These are phyloP conservation scores for Chionis minor DNA, from an alignment of 2,113 vertebrate genomes.

Conservation along the genomic window DNA sequence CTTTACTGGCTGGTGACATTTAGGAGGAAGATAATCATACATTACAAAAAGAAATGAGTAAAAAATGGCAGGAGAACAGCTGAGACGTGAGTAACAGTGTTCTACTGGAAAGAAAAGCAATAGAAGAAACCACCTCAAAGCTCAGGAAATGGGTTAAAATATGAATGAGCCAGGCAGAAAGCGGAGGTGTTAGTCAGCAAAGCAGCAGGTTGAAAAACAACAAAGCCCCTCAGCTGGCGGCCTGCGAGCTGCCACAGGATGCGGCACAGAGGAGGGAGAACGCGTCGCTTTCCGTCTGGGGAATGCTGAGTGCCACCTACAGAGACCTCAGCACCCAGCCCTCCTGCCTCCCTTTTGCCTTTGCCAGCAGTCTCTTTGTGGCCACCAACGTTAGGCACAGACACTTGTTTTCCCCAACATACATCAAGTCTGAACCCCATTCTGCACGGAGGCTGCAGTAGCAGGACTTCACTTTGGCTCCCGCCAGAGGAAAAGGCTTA, in stretches of 20 bases:
- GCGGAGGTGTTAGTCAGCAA: constrained; percentile 67
- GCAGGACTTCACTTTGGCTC: neutral
- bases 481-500: constrained; percentile 8
- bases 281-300: neutral
- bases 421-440: neutral
- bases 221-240: neutral
- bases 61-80: constrained; percentile 24
- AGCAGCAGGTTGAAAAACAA: constrained; percentile 15
- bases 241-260: neutral
- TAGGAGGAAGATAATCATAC: neutral
- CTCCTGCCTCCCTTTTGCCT: neutral
- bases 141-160: constrained; percentile 49
- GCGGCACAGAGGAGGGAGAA: neutral
- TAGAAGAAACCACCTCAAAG: constrained; percentile 61
- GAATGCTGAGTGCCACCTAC: neutral
- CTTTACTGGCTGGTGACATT: neutral
- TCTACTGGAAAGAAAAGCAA: constrained; percentile 23
- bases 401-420: neutral
- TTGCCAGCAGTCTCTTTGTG: neutral
- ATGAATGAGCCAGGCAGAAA: constrained; percentile 62
- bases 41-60: constrained; percentile 2
- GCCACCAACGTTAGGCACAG: neutral
- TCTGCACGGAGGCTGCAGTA: neutral
- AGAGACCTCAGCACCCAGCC: neutral
- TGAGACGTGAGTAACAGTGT: constrained; percentile 11